Conservation (phyloP, 2,113 vertebrate genomes). For the Ptyas mucosa region DNA sequence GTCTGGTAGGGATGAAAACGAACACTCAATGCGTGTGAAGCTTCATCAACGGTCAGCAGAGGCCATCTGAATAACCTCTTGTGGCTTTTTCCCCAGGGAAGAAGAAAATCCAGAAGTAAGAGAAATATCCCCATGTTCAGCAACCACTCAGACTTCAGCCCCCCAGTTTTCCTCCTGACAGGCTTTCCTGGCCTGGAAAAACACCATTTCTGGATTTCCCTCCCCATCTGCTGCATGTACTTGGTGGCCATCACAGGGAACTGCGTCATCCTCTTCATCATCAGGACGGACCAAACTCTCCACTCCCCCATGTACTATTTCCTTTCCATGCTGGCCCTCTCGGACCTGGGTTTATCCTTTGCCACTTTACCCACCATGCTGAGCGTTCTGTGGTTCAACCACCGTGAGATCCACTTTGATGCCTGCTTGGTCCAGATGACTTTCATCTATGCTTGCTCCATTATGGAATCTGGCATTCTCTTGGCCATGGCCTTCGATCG, state of each 20-base stretch:
- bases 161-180: constrained; percentile 27
- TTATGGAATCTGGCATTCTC: constrained; percentile 34
- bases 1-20: no score
- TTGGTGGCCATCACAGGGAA: constrained; percentile 46
- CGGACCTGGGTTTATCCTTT: constrained; percentile 51
- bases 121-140: background rate
- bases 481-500: constrained; percentile 55
- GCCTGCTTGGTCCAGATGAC: constrained; percentile 33
- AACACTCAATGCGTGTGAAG: no score
- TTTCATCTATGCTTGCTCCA: constrained; percentile 51
- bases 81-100: background rate
- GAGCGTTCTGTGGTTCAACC: constrained; percentile 39
- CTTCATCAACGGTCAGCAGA: no score
- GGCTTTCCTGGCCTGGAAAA: constrained; percentile 25
- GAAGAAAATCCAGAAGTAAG: no score
- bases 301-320: constrained; percentile 30
- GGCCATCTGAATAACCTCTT: background rate
- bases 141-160: background rate
- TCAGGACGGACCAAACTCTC: constrained; percentile 29
- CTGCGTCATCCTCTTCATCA: constrained; percentile 26
- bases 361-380: constrained; percentile 51
- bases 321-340: constrained; percentile 46
- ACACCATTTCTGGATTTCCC: constrained; percentile 21
- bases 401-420: background rate
- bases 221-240: constrained; percentile 48